A percentile compares a stretch with the other conserved stretches of the same genome.
phyloP scores from a whole-genome alignment of 2,888 invertebrate species.

The Amphipyra tragopoginis region DNA sequence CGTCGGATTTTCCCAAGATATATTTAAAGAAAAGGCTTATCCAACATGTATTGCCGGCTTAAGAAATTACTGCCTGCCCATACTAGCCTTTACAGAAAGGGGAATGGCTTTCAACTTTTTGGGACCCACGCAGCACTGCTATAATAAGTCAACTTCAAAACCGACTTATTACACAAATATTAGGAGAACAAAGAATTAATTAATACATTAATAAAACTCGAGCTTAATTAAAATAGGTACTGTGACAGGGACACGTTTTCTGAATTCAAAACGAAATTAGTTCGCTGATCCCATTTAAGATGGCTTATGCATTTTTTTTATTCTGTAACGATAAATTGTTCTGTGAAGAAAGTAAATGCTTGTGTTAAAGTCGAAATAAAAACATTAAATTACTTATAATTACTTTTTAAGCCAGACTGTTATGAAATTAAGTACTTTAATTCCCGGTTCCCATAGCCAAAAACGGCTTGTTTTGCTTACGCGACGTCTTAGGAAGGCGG shows the following conservation, averaged over 20 bases:
- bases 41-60: no score
- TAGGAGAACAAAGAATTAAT: constrained; percentile 29
- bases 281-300: constrained; percentile 3
- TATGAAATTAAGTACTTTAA: constrained; percentile 22
- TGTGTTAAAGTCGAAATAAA: constrained; percentile 1
- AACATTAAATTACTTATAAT: constrained; percentile 25
- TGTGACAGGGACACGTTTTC: constrained; percentile 48
- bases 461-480: no score
- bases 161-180: constrained; percentile 11
- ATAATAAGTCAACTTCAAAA: constrained; percentile 17
- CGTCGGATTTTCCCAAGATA: no score
- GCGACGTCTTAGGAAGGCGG: no score
- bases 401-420: constrained; percentile 22
- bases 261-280: constrained; percentile 50
- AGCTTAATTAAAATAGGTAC: constrained; percentile 53
- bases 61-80: no score
- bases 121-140: neutral
- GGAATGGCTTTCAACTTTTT: no score
- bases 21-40: no score
- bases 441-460: no score
- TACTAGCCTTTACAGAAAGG: no score
- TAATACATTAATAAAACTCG: constrained; percentile 37
- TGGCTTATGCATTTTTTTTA: constrained; percentile 24
- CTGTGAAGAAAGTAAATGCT: constrained; percentile 13
- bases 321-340: constrained; percentile 15